A percentile compares a stretch with the other conserved stretches of the same genome.
Conservation (phyloP, 2,888 invertebrate genomes). For the Atethmia centrago region DNA sequence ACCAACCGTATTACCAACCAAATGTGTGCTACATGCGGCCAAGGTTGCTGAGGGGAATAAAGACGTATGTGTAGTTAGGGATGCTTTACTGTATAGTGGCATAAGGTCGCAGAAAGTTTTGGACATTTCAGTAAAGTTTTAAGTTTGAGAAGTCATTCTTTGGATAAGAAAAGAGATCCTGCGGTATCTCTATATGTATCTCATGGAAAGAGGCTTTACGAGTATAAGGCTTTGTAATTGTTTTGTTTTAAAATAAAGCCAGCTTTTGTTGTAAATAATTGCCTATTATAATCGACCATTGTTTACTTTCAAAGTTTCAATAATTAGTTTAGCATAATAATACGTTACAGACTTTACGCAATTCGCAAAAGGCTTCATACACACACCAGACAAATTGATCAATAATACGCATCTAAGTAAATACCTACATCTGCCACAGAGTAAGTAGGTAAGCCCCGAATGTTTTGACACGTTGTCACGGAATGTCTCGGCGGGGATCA, state of each 20-base stretch:
- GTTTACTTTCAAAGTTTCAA: not conserved
- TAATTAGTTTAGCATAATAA: not conserved
- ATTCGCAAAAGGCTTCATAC: not conserved
- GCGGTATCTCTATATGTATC: no score
- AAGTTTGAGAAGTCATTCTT: not conserved
- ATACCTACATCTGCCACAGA: slow-evolving; percentile 16
- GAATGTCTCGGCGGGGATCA: slow-evolving; percentile 54
- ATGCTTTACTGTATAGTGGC: slow-evolving; percentile 8
- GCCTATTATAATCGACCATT: not conserved
- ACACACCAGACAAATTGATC: slow-evolving; percentile 15
- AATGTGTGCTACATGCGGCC: slow-evolving; percentile 58
- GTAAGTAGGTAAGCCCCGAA: slow-evolving; percentile 56
- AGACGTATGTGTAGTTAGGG: slow-evolving; percentile 16
- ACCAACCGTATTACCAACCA: slow-evolving; percentile 74
- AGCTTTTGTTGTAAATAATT: not conserved
- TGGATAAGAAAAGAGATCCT: not conserved
- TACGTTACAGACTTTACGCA: not conserved
- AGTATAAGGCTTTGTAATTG: no score
- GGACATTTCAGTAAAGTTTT: slow-evolving; percentile 18
- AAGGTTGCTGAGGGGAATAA: slow-evolving; percentile 42
- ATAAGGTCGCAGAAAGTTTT: not conserved
- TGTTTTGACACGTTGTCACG: slow-evolving; percentile 64
- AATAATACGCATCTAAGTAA: slow-evolving; percentile 23
- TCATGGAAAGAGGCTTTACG: no score
- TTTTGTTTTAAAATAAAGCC: no score